phyloP scores from a whole-genome alignment of 1,140 invertebrate genomes.

The Bacillus rossius region DNA sequence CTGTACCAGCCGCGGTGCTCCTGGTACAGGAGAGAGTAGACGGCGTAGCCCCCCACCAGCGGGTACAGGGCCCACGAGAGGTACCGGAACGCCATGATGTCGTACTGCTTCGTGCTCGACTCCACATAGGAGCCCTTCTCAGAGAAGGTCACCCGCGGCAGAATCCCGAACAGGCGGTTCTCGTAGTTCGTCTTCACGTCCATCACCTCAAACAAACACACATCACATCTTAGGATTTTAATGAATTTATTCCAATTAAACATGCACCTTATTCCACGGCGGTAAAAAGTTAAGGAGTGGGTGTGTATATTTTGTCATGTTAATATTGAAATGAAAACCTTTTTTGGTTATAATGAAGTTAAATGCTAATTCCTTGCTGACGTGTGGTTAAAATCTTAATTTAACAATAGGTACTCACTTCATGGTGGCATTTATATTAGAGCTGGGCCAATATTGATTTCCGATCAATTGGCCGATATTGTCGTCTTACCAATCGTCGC shows the following conservation, averaged over 20 bases:
- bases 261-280: too few species aligned
- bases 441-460: too few species aligned
- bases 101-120: slow-evolving; percentile 92
- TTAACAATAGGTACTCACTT: too few species aligned
- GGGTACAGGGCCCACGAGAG: slow-evolving; percentile 95
- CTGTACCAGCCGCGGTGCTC: slow-evolving; percentile 99
- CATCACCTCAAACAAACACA: slow-evolving; percentile 47
- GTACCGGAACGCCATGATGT: slow-evolving; percentile 94
- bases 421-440: too few species aligned
- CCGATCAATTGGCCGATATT: too few species aligned
- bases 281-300: too few species aligned
- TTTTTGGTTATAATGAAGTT: too few species aligned
- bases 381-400: too few species aligned
- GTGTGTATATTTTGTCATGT: background rate
- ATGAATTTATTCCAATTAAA: background rate
- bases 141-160: slow-evolving; percentile 75
- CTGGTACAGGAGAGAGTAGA: slow-evolving; percentile 95
- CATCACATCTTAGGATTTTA: slow-evolving; percentile 4
- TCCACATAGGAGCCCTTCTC: slow-evolving; percentile 97
- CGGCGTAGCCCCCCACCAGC: slow-evolving; percentile 82
- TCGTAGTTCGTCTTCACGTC: slow-evolving; percentile 78
- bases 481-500: too few species aligned
- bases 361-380: too few species aligned
- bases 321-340: background rate
- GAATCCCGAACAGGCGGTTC: slow-evolving; percentile 62